Base-by-base conservation (phyloP, 2,113 vertebrate species). In the Tor tambroides region DNA sequence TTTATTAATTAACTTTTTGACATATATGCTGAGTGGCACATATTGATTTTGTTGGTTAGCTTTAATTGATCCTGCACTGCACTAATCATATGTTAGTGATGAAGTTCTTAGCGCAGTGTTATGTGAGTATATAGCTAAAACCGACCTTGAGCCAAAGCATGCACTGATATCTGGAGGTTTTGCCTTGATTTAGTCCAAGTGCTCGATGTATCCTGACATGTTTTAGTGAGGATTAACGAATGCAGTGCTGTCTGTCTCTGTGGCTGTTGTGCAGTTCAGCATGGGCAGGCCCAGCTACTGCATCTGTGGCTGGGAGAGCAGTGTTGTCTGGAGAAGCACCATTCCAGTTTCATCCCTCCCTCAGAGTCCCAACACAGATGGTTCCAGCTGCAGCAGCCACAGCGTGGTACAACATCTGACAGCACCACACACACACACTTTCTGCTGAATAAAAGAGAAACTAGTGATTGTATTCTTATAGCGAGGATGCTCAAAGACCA, bases 1-100 rank as follows among this genome's bases (percentile, higher is more conserved):
- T 93, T 94, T 94, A 94, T 94, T 93, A 93, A 94, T 95, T 92
- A 93, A 93, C 92, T 92, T 89, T 86, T 91, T 90, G 91, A 94
- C 91, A 92, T 92, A 93, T 92, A 94, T 93, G 91, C 92, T 93
- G 91, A 93, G 91, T 91, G 90, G 93, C 91, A 92, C 89, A 92
- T 93, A 94, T 94, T 93, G 93, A 94, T 94, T 94, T 90, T 30
- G 65, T 72, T 54, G 35, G 61, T 56, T 7, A 85, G 88, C 91
- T 93, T 93, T 94, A 93, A 94, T 94, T 94, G 92, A 94, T 93
- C 93, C 90, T 92, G 88, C 89, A 91, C 94, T 92, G 93, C 90
- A 89, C 94, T 93, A 93, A 94, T 94, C 56, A 61, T 93, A 94
- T 94, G 93, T 93, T 93, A 91, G 93, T 92, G 89, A 88, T 91